Conservation (phyloP, 1,140 invertebrate species). For the Scaptomyza montana region DNA sequence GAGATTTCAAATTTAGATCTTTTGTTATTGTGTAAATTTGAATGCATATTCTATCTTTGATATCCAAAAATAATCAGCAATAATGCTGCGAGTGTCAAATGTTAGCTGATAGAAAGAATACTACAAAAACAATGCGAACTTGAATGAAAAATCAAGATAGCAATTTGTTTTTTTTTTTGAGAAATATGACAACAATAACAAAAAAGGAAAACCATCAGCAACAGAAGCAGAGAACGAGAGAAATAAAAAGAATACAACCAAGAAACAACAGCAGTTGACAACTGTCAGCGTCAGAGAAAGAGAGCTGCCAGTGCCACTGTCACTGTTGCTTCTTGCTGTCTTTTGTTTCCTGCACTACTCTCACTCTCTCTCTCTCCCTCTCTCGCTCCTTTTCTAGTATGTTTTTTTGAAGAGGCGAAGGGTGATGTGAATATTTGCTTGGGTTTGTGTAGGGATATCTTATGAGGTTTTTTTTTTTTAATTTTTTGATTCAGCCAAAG, state of each 20-base stretch:
- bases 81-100: slow-evolving; percentile 33
- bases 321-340: slow-evolving; percentile 77
- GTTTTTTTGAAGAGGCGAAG: slow-evolving; percentile 5
- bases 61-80: slow-evolving; percentile 25
- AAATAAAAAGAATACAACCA: slow-evolving; percentile 55
- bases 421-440: background rate
- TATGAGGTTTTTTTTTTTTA: background rate
- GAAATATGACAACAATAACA: slow-evolving; percentile 47
- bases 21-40: background rate
- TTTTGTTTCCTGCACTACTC: slow-evolving; percentile 55
- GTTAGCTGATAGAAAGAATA: slow-evolving; percentile 13
- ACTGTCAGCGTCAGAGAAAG: slow-evolving; percentile 69
- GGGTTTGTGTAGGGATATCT: background rate
- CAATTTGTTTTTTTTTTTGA: slow-evolving; percentile 14
- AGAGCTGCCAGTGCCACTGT: slow-evolving; percentile 70
- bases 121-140: slow-evolving; percentile 44
- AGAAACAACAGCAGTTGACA: slow-evolving; percentile 76
- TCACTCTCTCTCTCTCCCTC: slow-evolving; percentile 6
- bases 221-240: slow-evolving; percentile 22
- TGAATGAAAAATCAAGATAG: slow-evolving; percentile 63
- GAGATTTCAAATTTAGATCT: too few species aligned
- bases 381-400: slow-evolving; percentile 15
- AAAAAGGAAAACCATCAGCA: slow-evolving; percentile 41
- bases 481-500: too few species aligned
- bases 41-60: background rate